Evolutionary conservation across 2,888 invertebrate species (phyloP).

Genomic region (Scaptomyza tumidula): DNA sequence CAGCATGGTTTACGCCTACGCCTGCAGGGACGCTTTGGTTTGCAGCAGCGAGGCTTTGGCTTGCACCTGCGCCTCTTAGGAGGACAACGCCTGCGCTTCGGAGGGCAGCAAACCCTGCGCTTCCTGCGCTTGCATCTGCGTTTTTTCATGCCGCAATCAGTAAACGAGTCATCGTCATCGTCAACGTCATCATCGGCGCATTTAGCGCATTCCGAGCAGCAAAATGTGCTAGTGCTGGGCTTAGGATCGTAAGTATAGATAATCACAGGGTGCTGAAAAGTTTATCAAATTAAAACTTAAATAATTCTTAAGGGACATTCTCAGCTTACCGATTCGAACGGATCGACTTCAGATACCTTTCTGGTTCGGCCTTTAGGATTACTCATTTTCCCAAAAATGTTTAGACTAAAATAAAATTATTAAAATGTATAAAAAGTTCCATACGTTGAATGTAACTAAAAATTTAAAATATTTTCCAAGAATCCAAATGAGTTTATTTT

Average conservation of each 20-base stretch:
- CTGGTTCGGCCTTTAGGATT: too few relatives aligned
- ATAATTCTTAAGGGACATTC: too few relatives aligned
- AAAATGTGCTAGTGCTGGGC: neutral
- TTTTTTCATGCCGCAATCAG: neutral
- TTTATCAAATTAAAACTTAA: neutral
- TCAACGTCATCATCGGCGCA: neutral
- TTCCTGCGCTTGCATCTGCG: neutral
- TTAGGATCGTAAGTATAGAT: neutral
- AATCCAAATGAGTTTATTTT: neutral
- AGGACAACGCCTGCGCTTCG: neutral
- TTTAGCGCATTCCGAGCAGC: neutral
- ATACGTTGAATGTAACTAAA: neutral
- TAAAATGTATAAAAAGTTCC: neutral
- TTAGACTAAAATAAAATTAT: neutral
- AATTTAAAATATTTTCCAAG: neutral
- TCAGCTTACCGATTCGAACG: neutral
- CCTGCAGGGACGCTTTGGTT: neutral
- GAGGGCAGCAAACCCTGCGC: neutral
- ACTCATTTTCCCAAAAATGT: neutral
- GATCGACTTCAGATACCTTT: neutral
- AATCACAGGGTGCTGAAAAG: neutral
- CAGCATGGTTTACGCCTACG: neutral
- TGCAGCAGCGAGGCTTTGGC: neutral
- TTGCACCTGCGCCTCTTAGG: neutral
- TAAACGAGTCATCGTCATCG: too few relatives aligned